Evolutionary conservation across 2,113 vertebrate species (phyloP).

Genomic region (Murina feae): DNA sequence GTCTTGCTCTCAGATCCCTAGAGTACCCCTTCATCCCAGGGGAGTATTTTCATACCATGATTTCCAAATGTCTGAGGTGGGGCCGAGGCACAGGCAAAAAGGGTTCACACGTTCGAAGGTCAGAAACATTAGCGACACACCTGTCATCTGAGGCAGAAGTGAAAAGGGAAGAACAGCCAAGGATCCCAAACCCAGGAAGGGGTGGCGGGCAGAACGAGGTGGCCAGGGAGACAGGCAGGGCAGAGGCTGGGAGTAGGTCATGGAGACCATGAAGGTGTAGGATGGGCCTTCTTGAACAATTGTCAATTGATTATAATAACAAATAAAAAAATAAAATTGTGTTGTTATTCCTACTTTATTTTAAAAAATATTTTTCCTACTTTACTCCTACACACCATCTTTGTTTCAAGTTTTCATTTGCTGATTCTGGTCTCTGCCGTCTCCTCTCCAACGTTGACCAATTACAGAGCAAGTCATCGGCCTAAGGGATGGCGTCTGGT

Average conservation of each 20-base stretch:
- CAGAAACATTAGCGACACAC: accelerated
- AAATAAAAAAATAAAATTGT: neutral
- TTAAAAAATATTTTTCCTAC: too few species aligned
- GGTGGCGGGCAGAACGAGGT: neutral
- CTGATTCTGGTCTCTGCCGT: accelerated
- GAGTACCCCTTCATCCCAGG: accelerated
- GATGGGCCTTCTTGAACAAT: neutral
- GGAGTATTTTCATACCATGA: accelerated
- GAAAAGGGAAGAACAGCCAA: neutral
- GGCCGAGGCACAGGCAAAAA: neutral
- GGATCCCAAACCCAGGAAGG: neutral
- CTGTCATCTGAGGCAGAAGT: neutral
- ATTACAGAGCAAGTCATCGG: accelerated
- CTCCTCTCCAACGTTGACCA: accelerated
- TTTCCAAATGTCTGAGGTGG: accelerated
- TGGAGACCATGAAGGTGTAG: neutral
- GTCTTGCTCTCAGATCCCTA: accelerated
- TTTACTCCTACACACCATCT: neutral
- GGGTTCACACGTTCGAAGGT: accelerated
- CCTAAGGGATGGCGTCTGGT: accelerated
- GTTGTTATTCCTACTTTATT: neutral
- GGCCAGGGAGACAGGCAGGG: neutral
- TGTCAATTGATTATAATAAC: too few species aligned
- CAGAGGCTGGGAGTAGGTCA: neutral
- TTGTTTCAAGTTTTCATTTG: neutral